A percentile compares a stretch with the other conserved stretches of the same genome.
Evolutionary conservation across 1,140 invertebrate species (phyloP).

Genomic region (Dermatophagoides farinae): DNA sequence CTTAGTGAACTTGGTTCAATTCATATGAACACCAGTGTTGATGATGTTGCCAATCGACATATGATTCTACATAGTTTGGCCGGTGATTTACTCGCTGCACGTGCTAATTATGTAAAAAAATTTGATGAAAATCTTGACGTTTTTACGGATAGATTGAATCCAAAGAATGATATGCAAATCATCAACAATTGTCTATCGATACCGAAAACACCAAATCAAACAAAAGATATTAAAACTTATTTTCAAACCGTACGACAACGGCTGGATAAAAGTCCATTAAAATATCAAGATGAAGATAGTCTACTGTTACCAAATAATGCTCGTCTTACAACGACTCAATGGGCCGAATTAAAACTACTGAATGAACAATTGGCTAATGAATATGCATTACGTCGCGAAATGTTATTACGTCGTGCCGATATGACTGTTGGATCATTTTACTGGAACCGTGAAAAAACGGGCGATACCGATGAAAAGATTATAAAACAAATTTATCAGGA

Average conservation of each 20-base stretch:
- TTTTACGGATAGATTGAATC: neutral
- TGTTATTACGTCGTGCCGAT: constrained; percentile 70
- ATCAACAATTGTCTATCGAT: constrained; percentile 7
- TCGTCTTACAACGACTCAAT: constrained; percentile 3
- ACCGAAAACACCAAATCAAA: neutral
- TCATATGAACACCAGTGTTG: neutral
- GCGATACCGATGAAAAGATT: neutral
- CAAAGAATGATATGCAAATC: constrained; percentile 4
- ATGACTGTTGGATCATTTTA: constrained; percentile 79
- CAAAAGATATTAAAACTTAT: neutral
- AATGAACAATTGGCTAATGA: constrained; percentile 30
- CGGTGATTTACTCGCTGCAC: constrained; percentile 5
- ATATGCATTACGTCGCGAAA: constrained; percentile 58
- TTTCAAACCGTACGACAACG: constrained; percentile 11
- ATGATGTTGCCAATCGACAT: neutral
- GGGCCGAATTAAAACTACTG: constrained; percentile 3
- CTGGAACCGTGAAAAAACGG: constrained; percentile 10
- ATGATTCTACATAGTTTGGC: constrained; percentile 8
- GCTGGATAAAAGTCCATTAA: neutral
- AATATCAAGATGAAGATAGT: constrained; percentile 8
- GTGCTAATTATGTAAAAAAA: constrained; percentile 1
- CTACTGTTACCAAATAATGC: neutral
- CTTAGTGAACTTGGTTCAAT: constrained; percentile 9
- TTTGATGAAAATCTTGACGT: neutral
- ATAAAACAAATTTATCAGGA: constrained; percentile 5